phyloP scores from a whole-genome alignment of 1,140 invertebrate species.

The Bradynema listronoti region DNA sequence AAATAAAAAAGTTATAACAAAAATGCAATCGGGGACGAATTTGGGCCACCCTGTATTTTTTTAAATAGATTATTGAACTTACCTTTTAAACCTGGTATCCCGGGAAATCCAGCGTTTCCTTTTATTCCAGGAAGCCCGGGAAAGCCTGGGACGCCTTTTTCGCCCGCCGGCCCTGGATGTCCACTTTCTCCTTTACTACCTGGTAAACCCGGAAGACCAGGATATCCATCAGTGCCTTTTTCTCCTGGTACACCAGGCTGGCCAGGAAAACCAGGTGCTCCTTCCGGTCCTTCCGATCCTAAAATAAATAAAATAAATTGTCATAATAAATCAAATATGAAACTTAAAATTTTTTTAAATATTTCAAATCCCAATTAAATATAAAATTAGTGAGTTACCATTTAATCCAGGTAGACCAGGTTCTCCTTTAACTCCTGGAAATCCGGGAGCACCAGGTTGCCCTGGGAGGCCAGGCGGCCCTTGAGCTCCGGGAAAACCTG shows the following conservation, averaged over 20 bases:
- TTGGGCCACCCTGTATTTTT: too few species aligned
- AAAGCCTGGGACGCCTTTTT: conserved; percentile 47
- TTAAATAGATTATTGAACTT: neutral
- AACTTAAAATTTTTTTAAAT: neutral
- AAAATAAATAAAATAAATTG: neutral
- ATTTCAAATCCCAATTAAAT: conserved; percentile 3
- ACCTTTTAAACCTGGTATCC: conserved; percentile 45
- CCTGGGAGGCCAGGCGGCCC: conserved; percentile 37
- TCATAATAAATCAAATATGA: neutral
- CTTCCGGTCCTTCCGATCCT: conserved; percentile 27
- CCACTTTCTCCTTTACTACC: conserved; percentile 51
- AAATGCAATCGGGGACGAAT: too few species aligned
- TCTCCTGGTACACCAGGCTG: conserved; percentile 22
- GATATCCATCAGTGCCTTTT: conserved; percentile 20
- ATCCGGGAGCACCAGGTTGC: conserved; percentile 46
- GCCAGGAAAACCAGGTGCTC: conserved; percentile 26
- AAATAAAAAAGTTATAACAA: too few species aligned
- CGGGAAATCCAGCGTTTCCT: conserved; percentile 38
- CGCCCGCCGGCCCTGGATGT: conserved; percentile 58
- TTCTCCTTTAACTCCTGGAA: conserved; percentile 53
- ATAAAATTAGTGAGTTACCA: conserved; percentile 24
- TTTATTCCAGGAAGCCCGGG: conserved; percentile 46
- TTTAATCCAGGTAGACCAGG: conserved; percentile 34
- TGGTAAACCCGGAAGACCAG: conserved; percentile 22
- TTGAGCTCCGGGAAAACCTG: conserved; percentile 50